These are phyloP conservation scores for Beroe ovata DNA, from an alignment of 37 sponge, comb jelly and placozoan species.

Conservation along the genomic window DNA sequence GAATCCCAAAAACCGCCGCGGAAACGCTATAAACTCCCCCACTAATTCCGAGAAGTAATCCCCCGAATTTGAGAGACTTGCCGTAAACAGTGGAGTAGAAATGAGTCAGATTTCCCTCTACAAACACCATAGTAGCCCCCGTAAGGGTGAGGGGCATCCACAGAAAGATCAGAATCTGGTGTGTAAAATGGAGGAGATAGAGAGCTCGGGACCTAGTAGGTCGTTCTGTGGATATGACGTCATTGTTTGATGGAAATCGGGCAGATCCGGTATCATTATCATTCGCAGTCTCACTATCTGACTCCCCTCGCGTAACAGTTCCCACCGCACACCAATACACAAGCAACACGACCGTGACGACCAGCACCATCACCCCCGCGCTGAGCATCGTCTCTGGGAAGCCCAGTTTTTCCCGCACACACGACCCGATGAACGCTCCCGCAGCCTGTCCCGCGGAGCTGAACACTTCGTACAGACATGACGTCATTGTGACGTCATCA, in stretches of 20 bases:
- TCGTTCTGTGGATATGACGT: too few relatives aligned
- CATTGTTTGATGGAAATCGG: too few relatives aligned
- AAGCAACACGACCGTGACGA: background rate
- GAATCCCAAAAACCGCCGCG: background rate
- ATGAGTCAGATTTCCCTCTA: background rate
- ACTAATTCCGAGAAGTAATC: background rate
- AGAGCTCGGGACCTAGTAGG: background rate
- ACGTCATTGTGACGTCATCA: background rate
- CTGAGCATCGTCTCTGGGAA: background rate
- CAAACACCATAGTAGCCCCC: background rate
- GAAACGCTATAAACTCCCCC: background rate
- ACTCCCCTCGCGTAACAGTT: too few relatives aligned
- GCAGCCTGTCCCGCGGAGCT: background rate
- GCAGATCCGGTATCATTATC: too few relatives aligned
- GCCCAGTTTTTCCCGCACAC: background rate
- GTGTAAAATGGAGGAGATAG: background rate
- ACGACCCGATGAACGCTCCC: background rate
- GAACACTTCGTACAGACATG: slow-evolving; percentile 23
- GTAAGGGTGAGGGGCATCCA: background rate
- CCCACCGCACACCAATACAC: too few relatives aligned
- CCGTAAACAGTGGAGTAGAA: background rate
- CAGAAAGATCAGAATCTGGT: background rate
- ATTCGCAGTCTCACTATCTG: too few relatives aligned
- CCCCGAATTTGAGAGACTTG: background rate
- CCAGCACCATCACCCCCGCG: background rate